Conservation (phyloP, 2,113 vertebrate species). For the Vombatus ursinus region DNA sequence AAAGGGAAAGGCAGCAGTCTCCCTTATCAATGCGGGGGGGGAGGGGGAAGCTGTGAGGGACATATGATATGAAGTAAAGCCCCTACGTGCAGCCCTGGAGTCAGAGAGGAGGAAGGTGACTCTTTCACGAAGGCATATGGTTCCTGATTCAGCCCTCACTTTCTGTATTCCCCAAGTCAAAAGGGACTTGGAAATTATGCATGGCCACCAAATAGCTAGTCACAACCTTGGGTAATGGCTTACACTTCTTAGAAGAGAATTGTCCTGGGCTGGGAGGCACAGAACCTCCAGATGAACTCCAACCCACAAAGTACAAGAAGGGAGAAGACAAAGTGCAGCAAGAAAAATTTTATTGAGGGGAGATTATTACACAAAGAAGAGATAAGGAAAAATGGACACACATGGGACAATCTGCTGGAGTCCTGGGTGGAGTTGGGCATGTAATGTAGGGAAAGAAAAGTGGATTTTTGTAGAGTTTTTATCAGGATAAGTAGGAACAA, state of each 20-base stretch:
- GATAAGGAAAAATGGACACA: neutral
- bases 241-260: neutral
- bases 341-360: neutral
- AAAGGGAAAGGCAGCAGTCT: neutral
- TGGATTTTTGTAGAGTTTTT: neutral
- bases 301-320: neutral
- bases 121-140: neutral
- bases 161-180: neutral
- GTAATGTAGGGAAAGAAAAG: neutral
- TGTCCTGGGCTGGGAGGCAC: neutral
- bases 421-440: neutral
- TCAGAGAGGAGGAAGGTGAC: neutral
- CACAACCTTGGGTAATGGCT: neutral
- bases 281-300: neutral
- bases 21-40: neutral
- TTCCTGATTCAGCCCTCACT: neutral
- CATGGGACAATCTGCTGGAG: neutral
- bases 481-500: neutral
- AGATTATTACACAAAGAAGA: neutral
- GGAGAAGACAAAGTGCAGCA: neutral
- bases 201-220: neutral
- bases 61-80: neutral
- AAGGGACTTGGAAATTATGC: neutral
- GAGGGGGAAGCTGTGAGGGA: neutral
- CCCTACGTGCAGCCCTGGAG: neutral